Evolutionary conservation across 2,888 invertebrate species (phyloP).

Genomic region (Sericinus montela): DNA sequence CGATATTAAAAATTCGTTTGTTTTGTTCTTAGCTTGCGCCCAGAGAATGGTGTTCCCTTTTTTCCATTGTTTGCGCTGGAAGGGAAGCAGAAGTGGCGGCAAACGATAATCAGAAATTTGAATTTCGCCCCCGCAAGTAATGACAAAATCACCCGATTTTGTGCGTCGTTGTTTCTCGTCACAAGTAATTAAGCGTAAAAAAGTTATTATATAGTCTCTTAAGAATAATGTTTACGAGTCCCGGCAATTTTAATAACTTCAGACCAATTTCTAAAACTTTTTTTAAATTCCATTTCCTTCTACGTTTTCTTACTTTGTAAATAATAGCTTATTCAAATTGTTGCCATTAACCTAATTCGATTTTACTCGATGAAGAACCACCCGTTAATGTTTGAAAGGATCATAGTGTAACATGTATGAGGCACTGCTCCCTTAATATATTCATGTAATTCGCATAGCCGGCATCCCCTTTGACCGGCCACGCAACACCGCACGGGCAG

Average conservation of each 20-base stretch:
- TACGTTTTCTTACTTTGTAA: too few species aligned
- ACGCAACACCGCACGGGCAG: constrained; percentile 73
- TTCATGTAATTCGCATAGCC: constrained; percentile 79
- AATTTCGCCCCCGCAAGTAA: constrained; percentile 64
- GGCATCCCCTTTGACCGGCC: constrained; percentile 78
- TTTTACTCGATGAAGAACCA: constrained; percentile 66
- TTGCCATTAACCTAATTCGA: too few species aligned
- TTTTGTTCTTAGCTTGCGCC: constrained; percentile 74
- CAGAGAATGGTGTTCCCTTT: constrained; percentile 67
- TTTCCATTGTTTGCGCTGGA: constrained; percentile 73
- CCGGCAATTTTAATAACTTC: neutral
- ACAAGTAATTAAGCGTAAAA: constrained; percentile 66
- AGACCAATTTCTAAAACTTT: neutral
- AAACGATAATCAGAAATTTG: constrained; percentile 75
- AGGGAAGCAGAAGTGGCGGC: constrained; percentile 63
- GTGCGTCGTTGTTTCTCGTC: constrained; percentile 63
- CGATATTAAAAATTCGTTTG: constrained; percentile 80
- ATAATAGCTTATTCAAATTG: too few species aligned
- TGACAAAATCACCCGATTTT: constrained; percentile 71
- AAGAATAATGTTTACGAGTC: constrained; percentile 11
- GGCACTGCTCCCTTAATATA: constrained; percentile 75
- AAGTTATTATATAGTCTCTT: constrained; percentile 47
- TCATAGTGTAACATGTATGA: constrained; percentile 69
- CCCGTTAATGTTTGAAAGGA: constrained; percentile 74
- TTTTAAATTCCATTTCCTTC: neutral